Percentiles rank a stretch among this genome's conserved stretches.
phyloP scores from a whole-genome alignment of 2,113 vertebrate genomes.

The Larimichthys crocea region DNA sequence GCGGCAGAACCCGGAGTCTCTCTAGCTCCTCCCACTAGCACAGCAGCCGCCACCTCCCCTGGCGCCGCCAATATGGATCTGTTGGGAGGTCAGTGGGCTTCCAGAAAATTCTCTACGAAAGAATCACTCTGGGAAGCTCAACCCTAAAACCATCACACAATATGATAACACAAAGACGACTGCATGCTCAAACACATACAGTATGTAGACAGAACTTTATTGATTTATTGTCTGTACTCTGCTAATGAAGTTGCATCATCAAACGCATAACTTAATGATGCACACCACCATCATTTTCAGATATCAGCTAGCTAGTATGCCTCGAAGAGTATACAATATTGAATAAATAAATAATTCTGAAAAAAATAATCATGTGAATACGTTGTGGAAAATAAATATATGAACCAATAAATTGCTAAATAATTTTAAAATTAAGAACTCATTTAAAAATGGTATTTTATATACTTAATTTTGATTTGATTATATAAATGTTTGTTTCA shows the following conservation, averaged over 20 bases:
- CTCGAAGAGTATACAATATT: not conserved
- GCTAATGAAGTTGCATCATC: constrained; percentile 49
- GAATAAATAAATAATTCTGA: not conserved
- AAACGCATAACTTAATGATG: constrained; percentile 31
- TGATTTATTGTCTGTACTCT: constrained; percentile 40
- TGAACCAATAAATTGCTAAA: not conserved
- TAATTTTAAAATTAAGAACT: not conserved
- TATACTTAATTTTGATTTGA: too few species aligned
- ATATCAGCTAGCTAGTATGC: not conserved
- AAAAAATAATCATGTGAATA: not conserved
- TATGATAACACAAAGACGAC: constrained; percentile 56
- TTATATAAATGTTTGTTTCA: too few species aligned
- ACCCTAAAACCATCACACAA: constrained; percentile 67
- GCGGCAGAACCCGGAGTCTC: constrained; percentile 81
- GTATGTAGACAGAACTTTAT: constrained; percentile 34
- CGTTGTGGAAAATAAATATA: not conserved
- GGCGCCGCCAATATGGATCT: constrained; percentile 92
- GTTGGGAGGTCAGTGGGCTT: constrained; percentile 97
- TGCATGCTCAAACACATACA: constrained; percentile 61
- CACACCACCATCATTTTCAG: constrained; percentile 32
- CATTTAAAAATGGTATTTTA: too few species aligned
- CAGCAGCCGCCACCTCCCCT: constrained; percentile 85
- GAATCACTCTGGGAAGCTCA: constrained; percentile 80
- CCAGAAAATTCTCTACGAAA: constrained; percentile 73
- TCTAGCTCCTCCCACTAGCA: constrained; percentile 85